Base-by-base conservation (phyloP, 2,888 invertebrate genomes). In the Aspidiotus rigidus region DNA sequence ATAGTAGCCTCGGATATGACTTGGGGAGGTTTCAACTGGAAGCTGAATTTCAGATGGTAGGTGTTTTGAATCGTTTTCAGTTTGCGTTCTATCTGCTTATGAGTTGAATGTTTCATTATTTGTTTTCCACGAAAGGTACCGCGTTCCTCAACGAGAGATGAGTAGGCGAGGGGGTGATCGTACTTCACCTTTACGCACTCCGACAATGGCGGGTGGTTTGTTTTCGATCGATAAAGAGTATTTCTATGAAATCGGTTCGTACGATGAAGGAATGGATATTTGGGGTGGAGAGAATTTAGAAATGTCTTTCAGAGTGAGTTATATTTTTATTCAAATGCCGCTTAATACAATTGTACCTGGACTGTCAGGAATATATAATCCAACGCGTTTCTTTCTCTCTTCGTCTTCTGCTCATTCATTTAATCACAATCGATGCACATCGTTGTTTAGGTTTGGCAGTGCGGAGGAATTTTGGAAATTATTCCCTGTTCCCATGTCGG, bases 11-110 rank as follows among this genome's bases (percentile, higher is more conserved):
- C 96, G 1, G 98, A 99, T 78, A 95, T 96, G 87, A 99, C 98
- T 0, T 99, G 98, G 97, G 98, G 98, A 72, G 98, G 98, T 39
- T 99, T 99, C 81, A 99, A 98, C 81, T 98, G 98, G 98, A 97
- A 97, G 80, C 83, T 99, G 67, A 98, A 98, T 81, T 99, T 99
- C 81, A 87, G 98, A 82, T 97, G 96, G 96, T 92, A 79, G 82
- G 82, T 75, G 62, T 3, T 15, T 28, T 28, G 39, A 59, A 28
- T 28, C 15, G 15, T 54, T 15, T 10, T n/a, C 60, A 55, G 42
- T 55, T 59, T 64, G 60, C 13, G 28, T 28, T 3, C 2, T 28
- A 28, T 5, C 28, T 28, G 28, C 28, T 28, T 1, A 15, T 13
- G 17, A 16, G 39, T 57, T n/a, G 2, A 13, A 2, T 13, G 60